Base-by-base conservation (phyloP, 2,888 invertebrate genomes). In the Sarcophaga subvicina region DNA sequence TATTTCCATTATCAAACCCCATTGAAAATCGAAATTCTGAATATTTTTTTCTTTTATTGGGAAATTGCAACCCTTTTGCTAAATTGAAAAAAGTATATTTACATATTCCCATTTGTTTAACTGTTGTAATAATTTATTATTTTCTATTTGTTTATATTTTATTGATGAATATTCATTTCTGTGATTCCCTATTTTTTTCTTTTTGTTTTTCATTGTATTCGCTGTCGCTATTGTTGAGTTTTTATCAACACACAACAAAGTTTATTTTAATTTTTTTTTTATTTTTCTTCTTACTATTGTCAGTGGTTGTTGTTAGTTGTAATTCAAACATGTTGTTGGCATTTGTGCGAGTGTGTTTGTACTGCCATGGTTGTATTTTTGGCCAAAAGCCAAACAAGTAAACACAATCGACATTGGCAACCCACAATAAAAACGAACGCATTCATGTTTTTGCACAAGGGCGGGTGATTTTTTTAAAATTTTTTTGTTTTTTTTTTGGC, bases 331-430 rank as follows among this genome's bases (percentile, higher is more conserved):
- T 64, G 64, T 47, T 71, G 14, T 70, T 14, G 45, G 62, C 27
- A 27, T 83, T 5, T 20, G 5, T 72, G 37, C 54, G 71, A 17
- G 8, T 54, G 3, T 37, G 20, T 27, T 27, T 70, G 17, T 77
- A 17, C 67, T 22, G 59, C 49, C 11, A 47, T 54, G 22, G 77
- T 64, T 71, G 25, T 69, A 77, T 37, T 69, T 27, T 86, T 87
- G 87, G 81, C 83, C 73, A 45, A n/a, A 70, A 75, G 85, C 87
- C 85, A 88, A 85, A 67, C 8, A 84, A 71, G 78, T 82, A 84
- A 87, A 87, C 87, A 84, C 76, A 67, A 69, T 84, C 78, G 78
- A 76, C 81, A 84, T 84, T 87, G 87, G 84, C 59, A 76, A 69
- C 71, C 84, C 87, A 76, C 84, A 85, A 60, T 17, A 67, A 64